Base-by-base conservation (phyloP, 2,888 invertebrate species). In the Aethes cnicana region DNA sequence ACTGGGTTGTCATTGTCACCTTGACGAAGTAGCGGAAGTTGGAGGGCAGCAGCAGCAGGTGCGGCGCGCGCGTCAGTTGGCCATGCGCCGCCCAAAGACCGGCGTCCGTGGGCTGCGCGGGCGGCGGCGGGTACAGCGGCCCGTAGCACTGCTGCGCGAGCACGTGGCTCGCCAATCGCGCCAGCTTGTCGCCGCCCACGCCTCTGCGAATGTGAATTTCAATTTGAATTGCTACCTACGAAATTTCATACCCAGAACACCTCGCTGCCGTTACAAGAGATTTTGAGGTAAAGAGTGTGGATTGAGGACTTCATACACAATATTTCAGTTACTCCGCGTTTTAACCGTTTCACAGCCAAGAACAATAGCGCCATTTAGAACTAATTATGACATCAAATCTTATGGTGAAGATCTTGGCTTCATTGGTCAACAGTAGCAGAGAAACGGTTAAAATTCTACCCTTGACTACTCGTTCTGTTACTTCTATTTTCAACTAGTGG, bases 1-100 rank as follows among this genome's bases (percentile, higher is more conserved):
- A n/a, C n/a, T n/a, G n/a, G 9, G n/a, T 26, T 3, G 23, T 23
- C 2, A 8, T 32, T 8, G 68, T 77, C 78, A 95, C 95, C 90
- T 96, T 95, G 41, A 95, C 89, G 69, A 97, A 98, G 77, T 94
- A 92, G 73, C 94, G 92, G 64, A 97, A 93, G 76, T 95, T 95
- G 2, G 97, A 97, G 0, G 98, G 97, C 61, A 96, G 77, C 53
- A 98, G 81, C 9, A 98, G 84, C 37, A 98, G 68, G 75, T 98
- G 96, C 3, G 98, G 98, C 46, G 94, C 92, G 50, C 88, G 79
- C 6, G 93, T 86, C 58, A 98, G 88, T 53, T 92, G 91, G n/a
- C 93, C 94, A 80, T 93, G 92, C 65, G 92, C 91, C 33, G 93
- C 92, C 86, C 95, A 94, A 55, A 95, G 88, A 57, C 92, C 91